Evolutionary conservation across 2,797 vertebrate genomes (phyloP), one percentile per base, ranked within the genome.

Genomic region (Platyrinchus mystaceus): DNA sequence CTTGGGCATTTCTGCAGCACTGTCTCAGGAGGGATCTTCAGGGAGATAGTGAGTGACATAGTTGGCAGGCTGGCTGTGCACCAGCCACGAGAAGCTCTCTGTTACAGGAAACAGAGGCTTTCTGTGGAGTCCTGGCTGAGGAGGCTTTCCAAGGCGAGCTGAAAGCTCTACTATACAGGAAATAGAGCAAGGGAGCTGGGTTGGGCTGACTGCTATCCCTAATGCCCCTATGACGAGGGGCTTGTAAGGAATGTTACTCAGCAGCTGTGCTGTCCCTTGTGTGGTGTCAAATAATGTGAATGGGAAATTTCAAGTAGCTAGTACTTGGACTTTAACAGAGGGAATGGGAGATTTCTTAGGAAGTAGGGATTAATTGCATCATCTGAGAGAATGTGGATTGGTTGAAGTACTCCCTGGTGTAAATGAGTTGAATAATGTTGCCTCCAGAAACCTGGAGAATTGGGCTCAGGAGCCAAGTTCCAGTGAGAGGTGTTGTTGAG

Each of bases 161-260:
- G 90, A 90, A 97, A 97, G 87, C 89, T 69, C 24, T 70, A 58
- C 82, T 92, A 47, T 94, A 86, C 88, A 94, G 87, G 94, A 98
- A 97, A 95, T 94, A 49, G 95, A 90, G 46, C 73, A 82, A 96
- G 96, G 90, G 96, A 96, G 94, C 93, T 55, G 62, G 75, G 77
- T 94, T 28, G 36, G 84, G 59, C 74, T 95, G 87, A 91, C 92
- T 96, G 94, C 43, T 47, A 86, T 97, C 94, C 94, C 95, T 97
- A 96, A 92, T 96, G 90, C 78, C 70, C 75, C 90, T 96, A 67
- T 97, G 97, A 97, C 95, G 82, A 97, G 87, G 30, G 84, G 49
- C 85, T 83, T 84, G 62, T 95, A 81, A 97, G 95, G 88, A 96
- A 95, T 94, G 91, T 93, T 96, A 91, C 79, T 91, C 59, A 71